Evolutionary conservation across 2,888 invertebrate genomes (phyloP).

Genomic region (Scotopteryx bipunctaria): DNA sequence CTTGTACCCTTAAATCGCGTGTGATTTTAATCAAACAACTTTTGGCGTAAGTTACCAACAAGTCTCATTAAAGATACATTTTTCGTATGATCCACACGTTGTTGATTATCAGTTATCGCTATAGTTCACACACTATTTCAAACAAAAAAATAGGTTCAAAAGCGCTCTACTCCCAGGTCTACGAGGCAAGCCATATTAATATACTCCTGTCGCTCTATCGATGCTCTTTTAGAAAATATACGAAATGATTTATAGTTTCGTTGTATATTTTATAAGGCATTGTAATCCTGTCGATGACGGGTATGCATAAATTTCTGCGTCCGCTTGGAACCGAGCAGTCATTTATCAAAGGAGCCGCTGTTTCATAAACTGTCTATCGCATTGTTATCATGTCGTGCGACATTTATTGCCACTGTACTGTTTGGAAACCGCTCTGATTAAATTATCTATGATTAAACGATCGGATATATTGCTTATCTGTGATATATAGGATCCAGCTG

Average conservation of each 20-base stretch:
- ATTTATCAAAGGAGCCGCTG: slow-evolving; percentile 67
- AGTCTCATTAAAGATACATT: background rate
- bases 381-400: slow-evolving; percentile 71
- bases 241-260: slow-evolving; percentile 32
- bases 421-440: slow-evolving; percentile 53
- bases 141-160: background rate
- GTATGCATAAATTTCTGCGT: slow-evolving; percentile 66
- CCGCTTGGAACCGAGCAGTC: slow-evolving; percentile 50
- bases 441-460: slow-evolving; percentile 57
- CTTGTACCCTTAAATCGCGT: background rate
- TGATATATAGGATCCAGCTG: slow-evolving; percentile 39
- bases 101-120: too few species aligned
- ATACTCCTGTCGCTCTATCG: slow-evolving; percentile 8
- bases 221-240: slow-evolving; percentile 18
- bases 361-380: slow-evolving; percentile 73
- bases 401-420: slow-evolving; percentile 69
- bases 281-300: slow-evolving; percentile 64
- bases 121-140: background rate
- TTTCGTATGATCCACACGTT: too few species aligned
- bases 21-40: slow-evolving; percentile 2
- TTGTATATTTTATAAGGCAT: slow-evolving; percentile 40
- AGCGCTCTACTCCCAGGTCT: background rate
- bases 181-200: slow-evolving; percentile 2
- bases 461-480: slow-evolving; percentile 46
- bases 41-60: background rate